Evolutionary conservation across 2,797 vertebrate species (phyloP).

Genomic region (Amniataba percoides): DNA sequence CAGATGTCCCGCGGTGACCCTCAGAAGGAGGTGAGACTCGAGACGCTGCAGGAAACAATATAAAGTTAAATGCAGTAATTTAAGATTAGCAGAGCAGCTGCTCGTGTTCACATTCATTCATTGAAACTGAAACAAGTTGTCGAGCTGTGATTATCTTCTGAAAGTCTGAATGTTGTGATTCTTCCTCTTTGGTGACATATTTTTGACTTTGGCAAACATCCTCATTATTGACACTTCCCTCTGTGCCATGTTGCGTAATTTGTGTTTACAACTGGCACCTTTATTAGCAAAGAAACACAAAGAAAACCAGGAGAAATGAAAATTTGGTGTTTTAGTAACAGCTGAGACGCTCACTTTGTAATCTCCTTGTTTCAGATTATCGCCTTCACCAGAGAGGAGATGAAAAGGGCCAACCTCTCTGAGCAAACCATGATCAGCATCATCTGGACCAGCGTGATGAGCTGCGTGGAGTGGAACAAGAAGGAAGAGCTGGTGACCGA

Average conservation of each 20-base stretch:
- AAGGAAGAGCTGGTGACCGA: conserved; percentile 98
- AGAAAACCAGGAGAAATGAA: no score
- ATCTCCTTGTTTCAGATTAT: conserved; percentile 86
- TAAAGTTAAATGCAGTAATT: background rate
- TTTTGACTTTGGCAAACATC: background rate
- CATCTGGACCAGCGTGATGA: conserved; percentile 96
- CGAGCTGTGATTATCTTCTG: background rate
- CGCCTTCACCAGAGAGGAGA: conserved; percentile 93
- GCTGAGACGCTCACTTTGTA: background rate
- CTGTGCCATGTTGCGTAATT: background rate
- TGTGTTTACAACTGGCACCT: no score
- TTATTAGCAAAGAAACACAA: no score
- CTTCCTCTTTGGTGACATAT: conserved; percentile 1
- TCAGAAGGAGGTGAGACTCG: conserved; percentile 89
- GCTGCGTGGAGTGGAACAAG: conserved; percentile 97
- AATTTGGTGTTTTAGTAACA: background rate
- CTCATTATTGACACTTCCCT: background rate
- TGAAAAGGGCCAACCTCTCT: conserved; percentile 94
- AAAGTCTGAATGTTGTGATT: background rate
- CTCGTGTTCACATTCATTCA: no score
- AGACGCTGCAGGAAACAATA: background rate
- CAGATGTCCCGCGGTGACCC: conserved; percentile 93
- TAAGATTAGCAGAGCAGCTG: no score
- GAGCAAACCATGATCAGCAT: conserved; percentile 94
- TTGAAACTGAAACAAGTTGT: no score